These are phyloP conservation scores for Galaxea fascicularis DNA, from an alignment of 92 coral and sea anemone species.

Conservation along the genomic window DNA sequence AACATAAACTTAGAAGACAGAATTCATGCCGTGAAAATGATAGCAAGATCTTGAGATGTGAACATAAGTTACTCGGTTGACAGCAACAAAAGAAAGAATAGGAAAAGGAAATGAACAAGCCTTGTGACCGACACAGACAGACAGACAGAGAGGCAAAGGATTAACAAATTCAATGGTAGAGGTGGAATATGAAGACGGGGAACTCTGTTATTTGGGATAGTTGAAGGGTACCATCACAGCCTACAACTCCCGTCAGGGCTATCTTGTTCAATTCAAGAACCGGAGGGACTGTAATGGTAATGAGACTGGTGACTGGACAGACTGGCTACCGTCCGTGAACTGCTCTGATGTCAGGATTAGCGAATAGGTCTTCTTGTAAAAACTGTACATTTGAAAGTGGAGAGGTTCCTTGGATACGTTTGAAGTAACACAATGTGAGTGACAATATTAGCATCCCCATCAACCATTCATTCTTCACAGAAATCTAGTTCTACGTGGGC, in stretches of 20 bases:
- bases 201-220: slow-evolving; percentile 53
- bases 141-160: slow-evolving; percentile 46
- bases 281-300: slow-evolving; percentile 48
- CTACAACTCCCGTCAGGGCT: slow-evolving; percentile 50
- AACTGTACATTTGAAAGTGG: slow-evolving; percentile 16
- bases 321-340: slow-evolving; percentile 53
- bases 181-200: slow-evolving; percentile 61
- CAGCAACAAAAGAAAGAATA: slow-evolving; percentile 7
- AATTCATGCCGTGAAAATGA: slow-evolving; percentile 69
- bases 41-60: slow-evolving; percentile 26
- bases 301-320: slow-evolving; percentile 53
- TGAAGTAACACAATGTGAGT: neutral
- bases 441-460: neutral
- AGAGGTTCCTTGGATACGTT: neutral
- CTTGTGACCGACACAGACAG: slow-evolving; percentile 20
- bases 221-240: slow-evolving; percentile 55
- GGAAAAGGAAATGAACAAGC: slow-evolving; percentile 59
- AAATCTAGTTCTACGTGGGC: neutral
- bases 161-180: slow-evolving; percentile 35
- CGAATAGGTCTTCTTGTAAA: slow-evolving; percentile 16
- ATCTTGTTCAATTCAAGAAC: slow-evolving; percentile 55
- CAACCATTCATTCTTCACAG: neutral
- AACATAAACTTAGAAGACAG: slow-evolving; percentile 76
- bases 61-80: slow-evolving; percentile 20
- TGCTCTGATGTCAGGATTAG: slow-evolving; percentile 37